A percentile compares a stretch with the other conserved stretches of the same genome.
phyloP scores from a whole-genome alignment of 2,888 invertebrate genomes.

The Eupithecia subfuscata region DNA sequence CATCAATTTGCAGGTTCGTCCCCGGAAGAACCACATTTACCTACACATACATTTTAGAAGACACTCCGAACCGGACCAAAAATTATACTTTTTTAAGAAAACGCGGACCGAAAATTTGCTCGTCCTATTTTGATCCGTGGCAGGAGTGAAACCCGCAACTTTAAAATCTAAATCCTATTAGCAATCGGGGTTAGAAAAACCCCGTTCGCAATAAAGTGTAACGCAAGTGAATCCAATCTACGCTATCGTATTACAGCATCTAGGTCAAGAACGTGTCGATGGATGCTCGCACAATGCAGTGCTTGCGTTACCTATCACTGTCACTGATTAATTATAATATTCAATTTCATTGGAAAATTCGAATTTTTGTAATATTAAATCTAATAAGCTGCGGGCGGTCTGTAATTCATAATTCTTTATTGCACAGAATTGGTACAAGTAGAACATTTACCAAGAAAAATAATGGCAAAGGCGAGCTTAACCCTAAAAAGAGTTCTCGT shows the following conservation, averaged over 20 bases:
- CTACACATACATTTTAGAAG: not conserved
- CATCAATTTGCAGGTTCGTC: too few relatives aligned
- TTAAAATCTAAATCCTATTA: not conserved
- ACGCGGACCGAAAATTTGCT: not conserved
- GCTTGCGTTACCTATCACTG: constrained; percentile 10
- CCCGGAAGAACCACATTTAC: too few relatives aligned
- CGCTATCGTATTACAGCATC: constrained; percentile 30
- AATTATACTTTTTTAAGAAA: too few relatives aligned
- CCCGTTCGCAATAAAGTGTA: constrained; percentile 11
- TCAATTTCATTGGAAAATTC: not conserved
- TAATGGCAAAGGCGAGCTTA: too few relatives aligned
- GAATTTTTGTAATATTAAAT: not conserved
- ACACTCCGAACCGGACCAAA: not conserved
- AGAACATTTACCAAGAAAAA: too few relatives aligned
- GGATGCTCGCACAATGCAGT: constrained; percentile 26
- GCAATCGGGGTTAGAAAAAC: not conserved
- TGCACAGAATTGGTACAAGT: too few relatives aligned
- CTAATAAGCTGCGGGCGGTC: not conserved
- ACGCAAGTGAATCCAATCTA: constrained; percentile 19
- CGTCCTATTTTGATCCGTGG: not conserved
- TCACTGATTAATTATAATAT: constrained; percentile 12
- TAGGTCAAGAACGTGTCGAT: constrained; percentile 29
- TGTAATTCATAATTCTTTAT: too few relatives aligned
- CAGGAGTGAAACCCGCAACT: not conserved
- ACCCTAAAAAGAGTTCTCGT: too few relatives aligned